A percentile compares a stretch with the other conserved stretches of the same genome.
phyloP scores from a whole-genome alignment of 2,888 invertebrate genomes.

The Drosophila pseudotalamancana region DNA sequence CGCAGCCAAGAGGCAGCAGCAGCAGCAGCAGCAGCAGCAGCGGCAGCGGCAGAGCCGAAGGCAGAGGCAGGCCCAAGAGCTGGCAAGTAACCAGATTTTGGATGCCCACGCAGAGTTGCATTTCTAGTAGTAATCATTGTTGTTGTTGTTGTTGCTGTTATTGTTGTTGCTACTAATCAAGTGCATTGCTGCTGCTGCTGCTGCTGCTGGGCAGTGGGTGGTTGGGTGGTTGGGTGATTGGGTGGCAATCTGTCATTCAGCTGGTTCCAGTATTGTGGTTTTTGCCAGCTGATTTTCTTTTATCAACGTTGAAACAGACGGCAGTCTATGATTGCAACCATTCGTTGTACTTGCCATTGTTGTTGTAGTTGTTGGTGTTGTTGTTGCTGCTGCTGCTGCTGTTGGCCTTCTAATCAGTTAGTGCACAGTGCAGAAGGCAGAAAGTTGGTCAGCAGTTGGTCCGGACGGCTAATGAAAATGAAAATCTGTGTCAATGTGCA shows the following conservation, averaged over 20 bases:
- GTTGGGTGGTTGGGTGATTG: slow-evolving; percentile 39
- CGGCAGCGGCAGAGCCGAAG: too few species aligned
- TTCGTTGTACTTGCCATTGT: not conserved
- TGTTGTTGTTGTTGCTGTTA: slow-evolving; percentile 40
- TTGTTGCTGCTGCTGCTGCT: not conserved
- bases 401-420: slow-evolving; percentile 64
- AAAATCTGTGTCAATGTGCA: slow-evolving; percentile 71
- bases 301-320: slow-evolving; percentile 63
- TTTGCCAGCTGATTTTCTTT: slow-evolving; percentile 65
- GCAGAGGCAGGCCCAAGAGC: slow-evolving; percentile 13
- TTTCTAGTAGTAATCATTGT: slow-evolving; percentile 29
- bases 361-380: slow-evolving; percentile 5
- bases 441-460: slow-evolving; percentile 51
- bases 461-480: slow-evolving; percentile 55
- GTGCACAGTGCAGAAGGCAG: slow-evolving; percentile 37
- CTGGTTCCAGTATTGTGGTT: slow-evolving; percentile 66
- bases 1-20: slow-evolving; percentile 8
- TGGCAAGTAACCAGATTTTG: slow-evolving; percentile 59
- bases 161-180: slow-evolving; percentile 45
- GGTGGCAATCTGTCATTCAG: slow-evolving; percentile 33
- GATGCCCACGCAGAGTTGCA: slow-evolving; percentile 39
- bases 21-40: too few species aligned
- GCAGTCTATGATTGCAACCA: slow-evolving; percentile 39
- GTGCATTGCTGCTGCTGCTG: too few species aligned
- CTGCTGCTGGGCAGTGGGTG: slow-evolving; percentile 75